Evolutionary conservation across 2,888 invertebrate species (phyloP).

Genomic region (Drosophila hawaiiensis): DNA sequence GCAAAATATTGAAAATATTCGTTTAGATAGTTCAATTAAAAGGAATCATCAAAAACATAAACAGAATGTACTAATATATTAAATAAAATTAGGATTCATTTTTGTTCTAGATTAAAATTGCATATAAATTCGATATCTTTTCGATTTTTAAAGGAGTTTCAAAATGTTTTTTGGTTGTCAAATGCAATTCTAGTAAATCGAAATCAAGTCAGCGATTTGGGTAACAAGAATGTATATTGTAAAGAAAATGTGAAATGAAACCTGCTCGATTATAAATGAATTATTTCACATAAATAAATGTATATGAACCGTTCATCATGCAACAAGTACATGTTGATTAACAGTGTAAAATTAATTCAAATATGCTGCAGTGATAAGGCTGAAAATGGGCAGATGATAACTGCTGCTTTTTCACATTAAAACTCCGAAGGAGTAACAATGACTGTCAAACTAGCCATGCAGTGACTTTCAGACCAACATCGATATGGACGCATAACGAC

Average conservation of each 20-base stretch:
- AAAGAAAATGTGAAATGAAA: background rate
- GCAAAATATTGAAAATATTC: background rate
- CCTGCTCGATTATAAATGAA: background rate
- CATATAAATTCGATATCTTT: background rate
- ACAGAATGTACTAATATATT: background rate
- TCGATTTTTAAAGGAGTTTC: background rate
- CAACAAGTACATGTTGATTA: background rate
- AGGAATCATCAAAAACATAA: background rate
- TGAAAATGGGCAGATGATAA: slow-evolving; percentile 10
- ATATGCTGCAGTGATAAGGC: background rate
- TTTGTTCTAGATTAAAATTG: background rate
- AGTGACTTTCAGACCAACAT: slow-evolving; percentile 49
- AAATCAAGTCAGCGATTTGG: background rate
- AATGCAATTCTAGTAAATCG: background rate
- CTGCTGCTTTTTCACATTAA: slow-evolving; percentile 30
- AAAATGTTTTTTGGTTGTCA: background rate
- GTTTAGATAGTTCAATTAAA: background rate
- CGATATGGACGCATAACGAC: slow-evolving; percentile 28
- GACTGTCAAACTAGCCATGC: slow-evolving; percentile 40
- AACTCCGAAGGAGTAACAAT: slow-evolving; percentile 72
- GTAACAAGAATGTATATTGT: background rate
- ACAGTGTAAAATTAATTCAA: background rate
- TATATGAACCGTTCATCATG: rapidly evolving
- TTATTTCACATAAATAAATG: background rate
- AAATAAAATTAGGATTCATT: background rate